A percentile compares a stretch with the other conserved stretches of the same genome.
phyloP scores from a whole-genome alignment of 2,888 invertebrate species.

The Eupelmus urozonus region DNA sequence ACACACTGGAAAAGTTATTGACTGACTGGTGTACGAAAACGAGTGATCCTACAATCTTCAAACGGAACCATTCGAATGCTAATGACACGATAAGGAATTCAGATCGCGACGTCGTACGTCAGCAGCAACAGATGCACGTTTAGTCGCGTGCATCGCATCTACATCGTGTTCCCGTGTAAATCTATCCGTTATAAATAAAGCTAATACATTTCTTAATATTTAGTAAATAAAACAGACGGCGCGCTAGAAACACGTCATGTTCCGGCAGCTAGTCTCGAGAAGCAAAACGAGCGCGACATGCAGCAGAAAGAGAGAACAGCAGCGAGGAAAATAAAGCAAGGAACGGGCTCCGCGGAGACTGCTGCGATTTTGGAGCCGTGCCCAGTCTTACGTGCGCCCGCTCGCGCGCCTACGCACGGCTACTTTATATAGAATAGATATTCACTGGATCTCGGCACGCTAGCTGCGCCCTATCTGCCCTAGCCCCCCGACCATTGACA shows the following conservation, averaged over 20 bases:
- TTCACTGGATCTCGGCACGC: background rate
- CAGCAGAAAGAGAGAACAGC: background rate
- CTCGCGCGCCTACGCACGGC: background rate
- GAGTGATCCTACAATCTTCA: too few species aligned
- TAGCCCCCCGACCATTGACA: constrained; percentile 15
- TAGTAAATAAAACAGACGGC: background rate
- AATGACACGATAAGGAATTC: too few species aligned
- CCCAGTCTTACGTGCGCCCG: constrained; percentile 39
- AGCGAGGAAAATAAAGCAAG: constrained; percentile 12
- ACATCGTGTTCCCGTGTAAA: too few species aligned
- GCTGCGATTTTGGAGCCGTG: constrained; percentile 38
- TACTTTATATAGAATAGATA: constrained; percentile 8
- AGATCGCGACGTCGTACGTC: too few species aligned
- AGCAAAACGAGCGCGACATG: background rate
- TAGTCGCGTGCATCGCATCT: too few species aligned
- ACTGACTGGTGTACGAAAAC: too few species aligned
- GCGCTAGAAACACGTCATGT: background rate
- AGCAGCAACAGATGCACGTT: too few species aligned
- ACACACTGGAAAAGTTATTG: too few species aligned
- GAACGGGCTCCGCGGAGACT: background rate
- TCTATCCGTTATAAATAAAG: too few species aligned
- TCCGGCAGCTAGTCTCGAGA: background rate
- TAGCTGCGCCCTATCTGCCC: background rate
- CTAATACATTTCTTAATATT: background rate
- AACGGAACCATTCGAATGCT: too few species aligned